Conservation (phyloP, 92 coral and sea anemone genomes). For the Hydrozoanthus gracilis region DNA sequence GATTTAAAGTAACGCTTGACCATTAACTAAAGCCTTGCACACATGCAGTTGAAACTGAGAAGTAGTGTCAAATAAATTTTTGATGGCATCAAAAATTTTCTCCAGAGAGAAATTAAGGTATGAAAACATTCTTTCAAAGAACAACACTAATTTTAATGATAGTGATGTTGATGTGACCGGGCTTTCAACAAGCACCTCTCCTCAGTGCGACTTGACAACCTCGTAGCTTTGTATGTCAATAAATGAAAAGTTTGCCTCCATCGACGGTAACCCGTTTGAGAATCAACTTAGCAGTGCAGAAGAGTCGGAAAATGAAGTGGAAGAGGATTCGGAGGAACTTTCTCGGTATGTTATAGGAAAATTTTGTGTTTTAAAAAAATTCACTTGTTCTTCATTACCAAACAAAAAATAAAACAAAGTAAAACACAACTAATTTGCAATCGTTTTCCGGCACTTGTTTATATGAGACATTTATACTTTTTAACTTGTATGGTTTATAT, state of each 20-base stretch:
- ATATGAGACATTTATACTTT: not conserved
- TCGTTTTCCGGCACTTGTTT: not conserved
- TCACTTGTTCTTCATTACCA: not conserved
- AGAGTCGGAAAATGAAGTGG: conserved; percentile 18
- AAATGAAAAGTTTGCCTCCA: conserved; percentile 4
- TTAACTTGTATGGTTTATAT: not conserved
- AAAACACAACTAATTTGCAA: not conserved
- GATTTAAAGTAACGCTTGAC: too few species aligned
- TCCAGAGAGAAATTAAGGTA: too few species aligned
- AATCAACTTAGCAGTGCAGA: not conserved
- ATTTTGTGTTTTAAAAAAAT: conserved; percentile 3
- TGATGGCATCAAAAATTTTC: too few species aligned
- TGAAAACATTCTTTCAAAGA: too few species aligned
- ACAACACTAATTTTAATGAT: too few species aligned
- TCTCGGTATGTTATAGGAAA: not conserved
- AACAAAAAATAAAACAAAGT: not conserved
- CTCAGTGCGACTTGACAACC: conserved; percentile 18
- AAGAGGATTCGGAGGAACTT: conserved; percentile 18
- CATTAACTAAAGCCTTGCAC: too few species aligned
- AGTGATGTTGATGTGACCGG: conserved; percentile 18
- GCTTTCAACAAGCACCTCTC: conserved; percentile 15
- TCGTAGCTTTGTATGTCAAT: conserved; percentile 5
- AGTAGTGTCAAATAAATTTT: too few species aligned
- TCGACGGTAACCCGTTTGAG: conserved; percentile 11
- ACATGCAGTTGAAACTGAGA: too few species aligned